Evolutionary conservation across 2,113 vertebrate species (phyloP), one percentile per base, ranked within the genome.

Genomic region (Chunga burmeisteri): DNA sequence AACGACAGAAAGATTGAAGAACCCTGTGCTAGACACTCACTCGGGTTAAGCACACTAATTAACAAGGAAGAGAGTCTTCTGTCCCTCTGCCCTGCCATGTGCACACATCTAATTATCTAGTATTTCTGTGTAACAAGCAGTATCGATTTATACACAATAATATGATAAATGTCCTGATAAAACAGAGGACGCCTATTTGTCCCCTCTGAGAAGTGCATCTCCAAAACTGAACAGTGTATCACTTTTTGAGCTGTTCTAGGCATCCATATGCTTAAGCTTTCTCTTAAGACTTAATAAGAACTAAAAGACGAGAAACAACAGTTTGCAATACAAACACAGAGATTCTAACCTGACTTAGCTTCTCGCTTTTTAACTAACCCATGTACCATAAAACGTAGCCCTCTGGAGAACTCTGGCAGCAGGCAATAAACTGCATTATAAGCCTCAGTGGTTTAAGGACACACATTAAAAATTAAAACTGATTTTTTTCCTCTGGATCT

Each of bases 301-400:
- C 16, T 66, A 26, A 46, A 71, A 77, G 27, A 66, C 27, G 44
- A 70, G 53, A 61, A 86, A 25, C 21, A 42, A 3, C 16, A 16
- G 32, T 63, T 61, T 61, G 22, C 36, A 34, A 8, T 30, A 14
- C 16, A 46, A 27, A 30, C 19, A 3, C 13, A 53, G 56, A 66
- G 25, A 6, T 80, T 73, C 59, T 32, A 32, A 58, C 17, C 36
- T 71, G 29, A 32, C 10, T 63, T 44, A 47, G 14, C 38, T 71
- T 58, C 67, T 46, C 0, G 1, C 40, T 81, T 22, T 53, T 65
- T 66, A 71, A n/a, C n/a, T 58, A 42, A 53, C 38, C 17, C 13
- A 2, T 13, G 4, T 17, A 29, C 38, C 34, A 36, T 80, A 68
- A 80, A 52, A 62, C 0, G 0, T 4, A 53, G 16, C 55, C 20